Conservation (phyloP, 2,888 invertebrate genomes). For the Drosophila borborema region DNA sequence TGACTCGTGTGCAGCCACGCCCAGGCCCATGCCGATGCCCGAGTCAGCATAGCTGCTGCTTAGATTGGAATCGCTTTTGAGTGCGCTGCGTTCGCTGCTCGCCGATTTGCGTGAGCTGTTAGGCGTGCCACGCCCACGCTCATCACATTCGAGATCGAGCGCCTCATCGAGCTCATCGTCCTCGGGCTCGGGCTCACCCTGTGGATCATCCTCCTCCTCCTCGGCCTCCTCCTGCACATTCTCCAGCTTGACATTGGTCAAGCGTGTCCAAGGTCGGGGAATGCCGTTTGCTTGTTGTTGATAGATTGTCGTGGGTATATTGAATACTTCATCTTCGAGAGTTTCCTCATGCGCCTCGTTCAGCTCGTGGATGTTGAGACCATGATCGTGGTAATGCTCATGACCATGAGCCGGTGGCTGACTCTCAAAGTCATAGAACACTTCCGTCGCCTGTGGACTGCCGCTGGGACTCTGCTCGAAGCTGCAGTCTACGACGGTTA, state of each 20-base stretch:
- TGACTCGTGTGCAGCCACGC: not conserved
- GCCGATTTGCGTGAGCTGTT: constrained; percentile 65
- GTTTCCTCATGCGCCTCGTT: constrained; percentile 73
- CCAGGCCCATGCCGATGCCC: constrained; percentile 68
- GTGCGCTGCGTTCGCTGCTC: constrained; percentile 70
- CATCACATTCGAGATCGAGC: constrained; percentile 59
- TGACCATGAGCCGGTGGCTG: constrained; percentile 1
- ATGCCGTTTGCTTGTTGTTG: constrained; percentile 58
- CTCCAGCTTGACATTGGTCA: constrained; percentile 77
- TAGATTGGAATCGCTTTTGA: constrained; percentile 82
- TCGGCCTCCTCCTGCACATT: constrained; percentile 81
- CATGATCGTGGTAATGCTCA: not conserved
- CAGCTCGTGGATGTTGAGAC: constrained; percentile 65
- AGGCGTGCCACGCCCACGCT: constrained; percentile 38
- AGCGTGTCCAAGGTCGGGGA: constrained; percentile 65
- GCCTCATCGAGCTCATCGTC: constrained; percentile 65
- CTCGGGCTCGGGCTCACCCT: constrained; percentile 50
- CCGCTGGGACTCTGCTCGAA: constrained; percentile 43
- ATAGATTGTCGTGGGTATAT: constrained; percentile 73
- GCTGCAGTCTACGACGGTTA: constrained; percentile 83
- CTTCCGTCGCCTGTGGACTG: constrained; percentile 53
- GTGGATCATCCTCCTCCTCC: constrained; percentile 42
- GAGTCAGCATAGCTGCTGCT: constrained; percentile 83
- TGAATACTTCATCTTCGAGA: constrained; percentile 69
- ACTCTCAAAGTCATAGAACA: constrained; percentile 81